Evolutionary conservation across 2,888 invertebrate species (phyloP).

Genomic region (Conomelus anceps): DNA sequence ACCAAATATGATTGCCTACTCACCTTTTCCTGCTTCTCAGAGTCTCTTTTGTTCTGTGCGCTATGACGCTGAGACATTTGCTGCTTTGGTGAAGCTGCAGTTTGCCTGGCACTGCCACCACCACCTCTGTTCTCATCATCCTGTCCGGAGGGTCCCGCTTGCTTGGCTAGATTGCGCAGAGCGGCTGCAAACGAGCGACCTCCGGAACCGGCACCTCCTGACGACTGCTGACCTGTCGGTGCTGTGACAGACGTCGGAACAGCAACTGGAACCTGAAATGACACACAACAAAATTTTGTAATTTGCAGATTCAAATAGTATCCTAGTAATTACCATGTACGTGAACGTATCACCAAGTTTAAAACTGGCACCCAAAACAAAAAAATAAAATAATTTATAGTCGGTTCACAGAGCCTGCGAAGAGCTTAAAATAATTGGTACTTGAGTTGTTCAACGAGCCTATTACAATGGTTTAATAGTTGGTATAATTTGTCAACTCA

Average conservation of each 20-base stretch:
- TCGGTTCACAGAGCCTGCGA: too few relatives aligned
- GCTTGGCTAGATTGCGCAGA: conserved; percentile 82
- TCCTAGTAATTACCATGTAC: too few relatives aligned
- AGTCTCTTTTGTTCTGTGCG: not conserved
- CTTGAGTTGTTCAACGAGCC: too few relatives aligned
- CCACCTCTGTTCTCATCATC: conserved; percentile 37
- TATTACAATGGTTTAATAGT: too few relatives aligned
- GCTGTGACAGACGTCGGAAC: not conserved
- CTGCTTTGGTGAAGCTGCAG: not conserved
- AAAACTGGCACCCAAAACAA: too few relatives aligned
- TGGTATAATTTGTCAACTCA: too few relatives aligned
- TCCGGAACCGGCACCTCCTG: conserved; percentile 24
- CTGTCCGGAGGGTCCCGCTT: conserved; percentile 64
- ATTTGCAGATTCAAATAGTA: too few relatives aligned
- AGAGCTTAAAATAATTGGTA: too few relatives aligned
- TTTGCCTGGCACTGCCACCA: conserved; percentile 30
- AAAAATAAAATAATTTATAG: too few relatives aligned
- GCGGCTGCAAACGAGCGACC: conserved; percentile 79
- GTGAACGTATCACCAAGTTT: too few relatives aligned
- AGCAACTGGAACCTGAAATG: not conserved
- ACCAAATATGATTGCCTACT: not conserved
- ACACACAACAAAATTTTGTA: too few relatives aligned
- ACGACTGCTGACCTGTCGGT: not conserved
- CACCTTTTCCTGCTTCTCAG: not conserved
- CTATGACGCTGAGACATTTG: not conserved